Base-by-base conservation (phyloP, 2,797 vertebrate species). In the Tamandua tetradactyla region DNA sequence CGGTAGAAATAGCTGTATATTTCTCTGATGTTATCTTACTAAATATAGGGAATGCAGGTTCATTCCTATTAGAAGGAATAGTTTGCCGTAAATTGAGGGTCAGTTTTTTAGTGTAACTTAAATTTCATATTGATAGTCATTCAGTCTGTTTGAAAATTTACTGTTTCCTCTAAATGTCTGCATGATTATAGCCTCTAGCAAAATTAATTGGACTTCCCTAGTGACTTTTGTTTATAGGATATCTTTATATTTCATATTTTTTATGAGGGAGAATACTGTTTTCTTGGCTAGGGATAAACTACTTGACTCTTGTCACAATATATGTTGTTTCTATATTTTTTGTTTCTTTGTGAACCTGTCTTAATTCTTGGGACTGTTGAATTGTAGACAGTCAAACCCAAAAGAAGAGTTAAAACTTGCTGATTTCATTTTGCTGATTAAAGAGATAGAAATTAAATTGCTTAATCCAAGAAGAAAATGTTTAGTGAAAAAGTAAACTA, bases 1-100 rank as follows among this genome's bases (percentile, higher is more conserved):
- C 96, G 97, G 93, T 97, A 95, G 97, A 96, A 98, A 96, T 95
- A 96, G 61, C 86, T 94, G 44, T 92, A 75, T 94, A 94, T 94
- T 95, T 93, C 49, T 94, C 57, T 96, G 92, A 96, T 96, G 55
- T 93, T 87, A 90, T 95, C 44, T 96, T 91, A 83, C 71, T 96
- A 95, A 96, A 82, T 96, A 88, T 55, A 93, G 96, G 68, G 66
- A 94, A 94, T 92, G 35, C 57, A 15, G 35, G 27, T 94, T 97
- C 52, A 71, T 93, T 97, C 89, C 52, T 96, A 3, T 76, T 96
- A 85, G 62, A 94, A 96, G 61, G 79, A 91, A 95, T 3, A 42
- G 20, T 30, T 25, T 95, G 87, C 47, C 52, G 94, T 0, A 49
- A 96, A 93, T 62, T 90, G 49, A 93, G 83, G 80, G 66, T 95